Conservation (phyloP, 2,888 invertebrate species). For the Apamea anceps region DNA sequence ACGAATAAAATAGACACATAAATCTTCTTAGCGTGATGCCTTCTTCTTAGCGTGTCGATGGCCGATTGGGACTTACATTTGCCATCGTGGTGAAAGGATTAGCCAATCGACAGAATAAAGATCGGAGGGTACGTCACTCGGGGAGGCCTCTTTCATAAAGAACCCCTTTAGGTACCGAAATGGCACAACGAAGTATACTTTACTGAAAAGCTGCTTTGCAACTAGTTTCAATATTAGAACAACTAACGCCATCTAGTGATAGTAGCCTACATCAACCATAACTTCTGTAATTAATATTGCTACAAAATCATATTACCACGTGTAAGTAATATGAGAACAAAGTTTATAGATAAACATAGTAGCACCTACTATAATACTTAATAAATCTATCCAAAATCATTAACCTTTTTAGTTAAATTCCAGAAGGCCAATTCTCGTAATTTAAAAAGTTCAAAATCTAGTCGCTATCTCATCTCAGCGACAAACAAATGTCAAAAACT, state of each 20-base stretch:
- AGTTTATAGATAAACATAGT: neutral
- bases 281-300: neutral
- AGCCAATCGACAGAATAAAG: no score
- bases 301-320: neutral
- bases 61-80: no score
- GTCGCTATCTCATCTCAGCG: no score
- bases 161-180: neutral
- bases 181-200: neutral
- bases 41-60: no score
- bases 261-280: neutral
- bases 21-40: no score
- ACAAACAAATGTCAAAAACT: no score
- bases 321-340: neutral
- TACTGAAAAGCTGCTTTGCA: neutral
- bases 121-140: no score
- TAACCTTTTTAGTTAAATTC: neutral
- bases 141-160: no score
- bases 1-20: neutral
- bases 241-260: conserved; percentile 57
- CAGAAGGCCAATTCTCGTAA: no score
- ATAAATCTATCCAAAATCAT: neutral
- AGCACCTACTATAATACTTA: neutral
- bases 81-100: no score
- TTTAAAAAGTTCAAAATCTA: no score
- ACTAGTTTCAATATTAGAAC: conserved; percentile 10